These are phyloP conservation scores for Lysandra coridon DNA, from an alignment of 2,888 invertebrate genomes.

Conservation along the genomic window DNA sequence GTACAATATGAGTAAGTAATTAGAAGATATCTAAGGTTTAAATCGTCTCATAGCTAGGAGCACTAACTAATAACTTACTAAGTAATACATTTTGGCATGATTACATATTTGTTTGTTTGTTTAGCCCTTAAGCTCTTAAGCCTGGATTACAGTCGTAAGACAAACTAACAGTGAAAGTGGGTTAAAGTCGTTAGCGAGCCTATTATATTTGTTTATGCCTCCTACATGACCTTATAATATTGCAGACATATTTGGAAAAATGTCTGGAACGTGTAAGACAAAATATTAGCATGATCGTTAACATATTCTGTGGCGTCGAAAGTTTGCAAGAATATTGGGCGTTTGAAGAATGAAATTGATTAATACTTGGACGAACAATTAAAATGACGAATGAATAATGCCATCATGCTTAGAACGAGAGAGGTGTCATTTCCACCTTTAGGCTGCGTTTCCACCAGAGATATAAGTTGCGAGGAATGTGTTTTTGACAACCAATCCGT, in stretches of 20 bases:
- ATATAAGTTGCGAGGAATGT: too few relatives aligned
- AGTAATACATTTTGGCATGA: not conserved
- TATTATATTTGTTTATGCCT: conserved; percentile 5
- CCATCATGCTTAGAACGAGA: too few relatives aligned
- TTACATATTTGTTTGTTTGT: conserved; percentile 12
- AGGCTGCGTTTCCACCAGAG: too few relatives aligned
- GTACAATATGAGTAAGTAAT: too few relatives aligned
- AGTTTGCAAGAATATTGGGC: not conserved
- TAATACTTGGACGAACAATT: too few relatives aligned
- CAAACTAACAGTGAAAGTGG: conserved; percentile 1
- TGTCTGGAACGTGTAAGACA: not conserved
- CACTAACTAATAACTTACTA: not conserved
- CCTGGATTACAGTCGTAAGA: conserved; percentile 3
- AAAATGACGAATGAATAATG: too few relatives aligned
- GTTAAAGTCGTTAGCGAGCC: conserved; percentile 11
- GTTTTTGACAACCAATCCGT: too few relatives aligned
- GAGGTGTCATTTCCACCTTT: too few relatives aligned
- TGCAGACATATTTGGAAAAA: not conserved
- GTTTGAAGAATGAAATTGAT: too few relatives aligned
- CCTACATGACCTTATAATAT: not conserved
- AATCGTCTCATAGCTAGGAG: not conserved
- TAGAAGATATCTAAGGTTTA: not conserved
- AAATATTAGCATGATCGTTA: not conserved
- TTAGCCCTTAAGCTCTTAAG: conserved; percentile 8
- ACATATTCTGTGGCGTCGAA: not conserved